Base-by-base conservation (phyloP, 2,797 vertebrate species). In the Lutjanus campechanus region DNA sequence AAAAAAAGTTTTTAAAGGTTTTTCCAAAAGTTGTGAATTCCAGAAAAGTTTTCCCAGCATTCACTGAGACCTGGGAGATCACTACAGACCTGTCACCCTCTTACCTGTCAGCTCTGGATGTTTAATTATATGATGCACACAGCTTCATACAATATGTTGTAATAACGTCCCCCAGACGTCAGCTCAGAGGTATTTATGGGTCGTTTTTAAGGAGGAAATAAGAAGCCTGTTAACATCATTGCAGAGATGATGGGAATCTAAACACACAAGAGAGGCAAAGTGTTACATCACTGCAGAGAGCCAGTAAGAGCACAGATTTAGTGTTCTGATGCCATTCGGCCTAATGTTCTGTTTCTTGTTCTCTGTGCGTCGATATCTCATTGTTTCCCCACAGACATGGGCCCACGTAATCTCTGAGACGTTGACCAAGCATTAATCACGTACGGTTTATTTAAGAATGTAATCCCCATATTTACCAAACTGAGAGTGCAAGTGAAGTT, bases 381-480 rank as follows among this genome's bases (percentile, higher is more conserved):
- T 53, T 73, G 73, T 86, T 51, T 70, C 60, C 56, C 56, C 2
- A 1, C 2, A 51, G 40, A 75, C 36, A 11, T 9, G 67, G 12
- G 67, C 73, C 54, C 13, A 11, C 4, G 20, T 77, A 51, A 76
- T 69, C 79, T 66, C 66, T 36, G 9, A 36, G 29, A 43, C 22
- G 77, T 40, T 56, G 12, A 50, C 69, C 11, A 49, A 65, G 56
- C 70, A 69, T 77, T 60, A 46, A 84, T 88, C 76, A 76, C 51
- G 5, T 3, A 4, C 1, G 47, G 78, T 55, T 88, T 79, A 84
- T 70, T 79, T 74, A 22, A 79, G 51, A 73, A 68, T 16, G 8
- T 83, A 72, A 88, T 88, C 76, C 75, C 15, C 56, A 51, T 22
- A 82, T 81, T 91, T 83, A 88, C 51, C 54, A 79, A 78, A 64